Conservation (phyloP, 1,140 invertebrate species). For the Pseudoatta argentina region DNA sequence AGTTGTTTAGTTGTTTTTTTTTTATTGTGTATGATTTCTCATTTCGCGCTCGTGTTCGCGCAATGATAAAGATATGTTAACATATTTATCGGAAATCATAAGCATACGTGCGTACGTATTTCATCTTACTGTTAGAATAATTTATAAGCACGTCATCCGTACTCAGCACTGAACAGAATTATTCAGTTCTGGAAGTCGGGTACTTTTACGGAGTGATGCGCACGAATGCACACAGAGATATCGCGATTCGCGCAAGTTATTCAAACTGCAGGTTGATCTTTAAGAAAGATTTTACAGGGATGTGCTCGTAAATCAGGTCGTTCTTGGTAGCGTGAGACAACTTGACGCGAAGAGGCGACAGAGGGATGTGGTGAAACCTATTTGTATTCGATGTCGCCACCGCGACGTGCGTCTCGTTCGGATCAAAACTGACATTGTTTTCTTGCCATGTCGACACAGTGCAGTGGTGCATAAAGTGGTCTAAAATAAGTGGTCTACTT, state of each 20-base stretch:
- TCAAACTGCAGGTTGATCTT: slow-evolving; percentile 15
- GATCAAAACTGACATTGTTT: slow-evolving; percentile 34
- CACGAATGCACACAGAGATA: background rate
- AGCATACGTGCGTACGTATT: background rate
- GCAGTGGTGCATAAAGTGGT: slow-evolving; percentile 24
- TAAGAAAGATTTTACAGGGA: slow-evolving; percentile 38
- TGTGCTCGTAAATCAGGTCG: slow-evolving; percentile 65
- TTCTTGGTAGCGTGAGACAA: slow-evolving; percentile 18
- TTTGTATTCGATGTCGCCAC: slow-evolving; percentile 56
- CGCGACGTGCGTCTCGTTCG: background rate
- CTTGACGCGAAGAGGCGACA: slow-evolving; percentile 42
- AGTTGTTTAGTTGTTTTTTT: too few species aligned
- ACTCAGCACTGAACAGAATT: background rate
- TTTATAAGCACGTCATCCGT: background rate
- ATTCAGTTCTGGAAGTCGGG: background rate
- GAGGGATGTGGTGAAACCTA: slow-evolving; percentile 22
- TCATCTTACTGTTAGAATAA: background rate
- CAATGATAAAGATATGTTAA: background rate
- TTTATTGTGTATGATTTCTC: too few species aligned
- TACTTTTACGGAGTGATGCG: too few species aligned
- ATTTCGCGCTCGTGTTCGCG: slow-evolving; percentile 1
- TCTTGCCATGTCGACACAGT: background rate
- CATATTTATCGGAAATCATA: background rate
- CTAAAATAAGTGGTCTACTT: background rate
- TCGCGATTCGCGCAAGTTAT: slow-evolving; percentile 57